Conservation (phyloP, 2,113 vertebrate species). For the Corythoichthys intestinalis region DNA sequence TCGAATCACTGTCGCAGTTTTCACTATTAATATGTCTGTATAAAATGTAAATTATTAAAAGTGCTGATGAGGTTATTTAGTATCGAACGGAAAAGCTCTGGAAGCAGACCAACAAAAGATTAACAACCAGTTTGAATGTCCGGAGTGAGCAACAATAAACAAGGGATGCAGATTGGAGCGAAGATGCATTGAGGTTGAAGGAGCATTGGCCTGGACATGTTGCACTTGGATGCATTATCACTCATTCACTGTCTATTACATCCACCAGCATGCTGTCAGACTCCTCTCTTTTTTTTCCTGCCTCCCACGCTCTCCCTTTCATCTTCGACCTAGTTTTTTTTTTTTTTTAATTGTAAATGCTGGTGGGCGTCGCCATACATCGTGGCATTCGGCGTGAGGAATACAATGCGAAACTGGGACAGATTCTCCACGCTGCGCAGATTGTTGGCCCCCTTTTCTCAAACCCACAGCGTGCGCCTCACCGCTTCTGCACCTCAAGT, state of each 20-base stretch:
- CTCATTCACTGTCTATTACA: constrained; percentile 46
- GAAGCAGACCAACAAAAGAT: background rate
- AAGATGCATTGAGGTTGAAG: constrained; percentile 27
- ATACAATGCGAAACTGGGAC: constrained; percentile 62
- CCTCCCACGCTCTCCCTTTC: constrained; percentile 62
- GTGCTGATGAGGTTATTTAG: background rate
- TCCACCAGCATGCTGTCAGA: constrained; percentile 47
- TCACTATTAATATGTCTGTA: background rate
- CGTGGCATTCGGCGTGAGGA: constrained; percentile 39
- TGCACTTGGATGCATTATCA: constrained; percentile 44
- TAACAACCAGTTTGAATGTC: background rate
- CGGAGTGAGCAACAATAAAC: background rate
- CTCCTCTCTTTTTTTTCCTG: constrained; percentile 43
- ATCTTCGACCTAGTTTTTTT: constrained; percentile 69
- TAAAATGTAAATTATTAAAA: background rate
- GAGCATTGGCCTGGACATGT: constrained; percentile 32
- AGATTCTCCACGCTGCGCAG: constrained; percentile 61
- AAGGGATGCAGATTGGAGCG: constrained; percentile 29
- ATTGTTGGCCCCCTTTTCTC: constrained; percentile 38
- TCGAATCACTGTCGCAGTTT: background rate
- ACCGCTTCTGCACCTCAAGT: constrained; percentile 13
- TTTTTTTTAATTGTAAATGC: constrained; percentile 8
- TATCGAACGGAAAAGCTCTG: background rate
- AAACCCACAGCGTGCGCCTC: constrained; percentile 25
- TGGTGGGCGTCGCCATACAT: constrained; percentile 50